These are phyloP conservation scores for Passer domesticus DNA, from an alignment of 2,113 vertebrate genomes.

Conservation along the genomic window DNA sequence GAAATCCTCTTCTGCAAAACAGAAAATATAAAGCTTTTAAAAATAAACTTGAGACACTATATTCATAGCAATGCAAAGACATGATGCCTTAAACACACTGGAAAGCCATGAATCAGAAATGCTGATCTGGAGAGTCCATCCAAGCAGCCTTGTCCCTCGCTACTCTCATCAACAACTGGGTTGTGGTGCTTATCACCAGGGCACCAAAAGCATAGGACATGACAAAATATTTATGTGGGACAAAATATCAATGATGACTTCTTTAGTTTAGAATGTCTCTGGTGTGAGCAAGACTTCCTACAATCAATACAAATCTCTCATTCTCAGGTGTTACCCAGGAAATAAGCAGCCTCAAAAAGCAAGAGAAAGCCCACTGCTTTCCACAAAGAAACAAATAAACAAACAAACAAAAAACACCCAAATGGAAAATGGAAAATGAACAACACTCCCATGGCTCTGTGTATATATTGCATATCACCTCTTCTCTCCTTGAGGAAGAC, in stretches of 20 bases:
- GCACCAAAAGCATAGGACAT: not conserved
- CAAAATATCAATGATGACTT: not conserved
- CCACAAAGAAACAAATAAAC: not conserved
- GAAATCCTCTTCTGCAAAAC: not conserved
- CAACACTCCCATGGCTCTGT: rapidly evolving
- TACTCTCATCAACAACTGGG: rapidly evolving
- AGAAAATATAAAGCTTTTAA: not conserved
- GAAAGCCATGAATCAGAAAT: not conserved
- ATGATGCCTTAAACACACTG: not conserved
- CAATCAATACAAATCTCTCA: not conserved
- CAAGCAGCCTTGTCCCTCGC: not conserved
- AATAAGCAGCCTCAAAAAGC: not conserved
- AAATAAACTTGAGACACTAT: not conserved
- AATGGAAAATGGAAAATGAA: not conserved
- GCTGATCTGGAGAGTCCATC: not conserved
- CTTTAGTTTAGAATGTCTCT: not conserved
- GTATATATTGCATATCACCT: not conserved
- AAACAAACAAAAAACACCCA: not conserved
- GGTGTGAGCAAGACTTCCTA: not conserved
- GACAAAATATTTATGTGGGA: not conserved
- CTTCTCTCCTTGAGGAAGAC: not conserved
- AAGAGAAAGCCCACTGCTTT: not conserved
- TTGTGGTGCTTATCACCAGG: not conserved
- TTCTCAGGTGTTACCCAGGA: not conserved
- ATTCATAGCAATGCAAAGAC: not conserved